Evolutionary conservation across 2,888 invertebrate species (phyloP), one percentile per base, ranked within the genome.

Genomic region (Cecidostiba fungosa): DNA sequence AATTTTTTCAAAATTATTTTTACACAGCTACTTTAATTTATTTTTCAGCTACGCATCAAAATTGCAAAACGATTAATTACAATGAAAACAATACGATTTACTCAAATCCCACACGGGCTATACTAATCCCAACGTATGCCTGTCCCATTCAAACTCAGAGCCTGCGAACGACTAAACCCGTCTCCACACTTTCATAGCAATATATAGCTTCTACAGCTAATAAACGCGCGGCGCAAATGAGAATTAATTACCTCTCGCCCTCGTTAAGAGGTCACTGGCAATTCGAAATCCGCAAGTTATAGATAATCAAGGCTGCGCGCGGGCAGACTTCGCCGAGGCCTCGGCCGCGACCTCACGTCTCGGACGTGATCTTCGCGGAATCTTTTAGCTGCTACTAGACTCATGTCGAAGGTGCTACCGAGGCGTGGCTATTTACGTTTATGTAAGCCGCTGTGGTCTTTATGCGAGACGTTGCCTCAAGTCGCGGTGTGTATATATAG

Each of bases 251-350:
- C n/a, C 14, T n/a, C 66, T 36, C 47, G 77, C 54, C 36, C 47
- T 70, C 80, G 69, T 76, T 80, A 69, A 76, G 76, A 39, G 80
- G 76, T 85, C 84, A 76, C 32, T 80, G 80, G 59, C 76, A 80
- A 80, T 54, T 54, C 54, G 77, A 77, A 76, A 76, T 84, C 79
- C 50, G n/a, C n/a, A n/a, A n/a, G 32, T 19, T 12, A 12, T 39
- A 19, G 43, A 26, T 47, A 62, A 78, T 39, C 50, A 79, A 84
- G 83, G 83, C 26, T 77, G 26, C 26, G 62, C 62, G 26, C 12
- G 6, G 1, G 10, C 50, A 8, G 8, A 8, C 6, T 4, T 1
- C 43, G 62, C 1, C 23, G 1, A n/a, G 36, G 23, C 29, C 59
- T 72, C 16, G 19, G 29, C 29, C n/a, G 26, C 66, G 77, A 69